Conservation (phyloP, 2,797 vertebrate genomes). For the Etheostoma perlongum region DNA sequence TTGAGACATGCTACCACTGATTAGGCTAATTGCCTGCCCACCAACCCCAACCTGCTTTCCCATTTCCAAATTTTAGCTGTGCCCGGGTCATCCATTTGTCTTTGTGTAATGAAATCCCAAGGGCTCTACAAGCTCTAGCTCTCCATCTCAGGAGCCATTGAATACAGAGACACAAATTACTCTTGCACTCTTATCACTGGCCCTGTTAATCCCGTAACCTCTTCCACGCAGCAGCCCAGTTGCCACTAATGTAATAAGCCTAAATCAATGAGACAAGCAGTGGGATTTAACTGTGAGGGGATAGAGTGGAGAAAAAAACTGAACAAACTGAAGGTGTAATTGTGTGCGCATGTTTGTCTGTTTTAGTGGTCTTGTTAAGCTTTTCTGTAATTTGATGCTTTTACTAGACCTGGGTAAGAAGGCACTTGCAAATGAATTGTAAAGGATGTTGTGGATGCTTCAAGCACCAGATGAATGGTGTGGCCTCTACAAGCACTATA, state of each 20-base stretch:
- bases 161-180: conserved; percentile 73
- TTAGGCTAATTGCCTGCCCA: conserved; percentile 71
- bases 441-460: conserved; percentile 10
- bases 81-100: conserved; percentile 79
- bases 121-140: conserved; percentile 56
- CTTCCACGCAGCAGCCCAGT: conserved; percentile 65
- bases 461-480: conserved; percentile 8
- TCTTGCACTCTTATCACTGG: conserved; percentile 77
- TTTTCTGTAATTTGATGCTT: conserved; percentile 34
- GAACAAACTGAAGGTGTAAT: conserved; percentile 49
- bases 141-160: conserved; percentile 78
- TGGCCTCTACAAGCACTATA: background rate
- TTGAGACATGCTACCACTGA: conserved; percentile 71
- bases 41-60: conserved; percentile 21
- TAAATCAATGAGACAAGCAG: conserved; percentile 81
- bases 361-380: conserved; percentile 36
- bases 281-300: conserved; percentile 69
- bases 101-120: conserved; percentile 81
- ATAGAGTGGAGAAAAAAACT: conserved; percentile 38
- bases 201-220: conserved; percentile 81
- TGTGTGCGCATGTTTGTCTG: conserved; percentile 4
- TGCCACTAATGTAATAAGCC: conserved; percentile 78
- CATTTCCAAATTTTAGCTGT: conserved; percentile 57
- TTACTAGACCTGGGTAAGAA: conserved; percentile 18
- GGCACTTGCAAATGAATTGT: conserved; percentile 20